Percentiles rank a stretch among this genome's conserved stretches.
phyloP scores from a whole-genome alignment of 2,888 invertebrate genomes.

The Drosophila silvestris region DNA sequence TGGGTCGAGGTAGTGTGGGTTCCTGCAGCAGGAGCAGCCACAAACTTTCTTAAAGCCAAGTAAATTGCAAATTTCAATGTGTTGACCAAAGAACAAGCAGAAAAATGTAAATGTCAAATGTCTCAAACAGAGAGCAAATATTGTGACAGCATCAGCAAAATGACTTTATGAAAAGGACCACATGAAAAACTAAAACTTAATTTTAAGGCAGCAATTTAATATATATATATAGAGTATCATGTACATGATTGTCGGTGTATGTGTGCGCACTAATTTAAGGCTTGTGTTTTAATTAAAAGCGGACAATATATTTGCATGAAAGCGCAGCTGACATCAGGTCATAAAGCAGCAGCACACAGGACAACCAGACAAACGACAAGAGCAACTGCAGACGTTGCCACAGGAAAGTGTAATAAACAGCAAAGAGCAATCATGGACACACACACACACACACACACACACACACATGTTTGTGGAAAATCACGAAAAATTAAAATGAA shows the following conservation, averaged over 20 bases:
- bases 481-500: conserved; percentile 68
- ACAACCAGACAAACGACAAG: conserved; percentile 40
- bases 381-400: conserved; percentile 20
- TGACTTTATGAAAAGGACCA: conserved; percentile 55
- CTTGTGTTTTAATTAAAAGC: conserved; percentile 78
- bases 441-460: conserved; percentile 8
- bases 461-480: conserved; percentile 11
- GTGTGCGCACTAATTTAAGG: conserved; percentile 62
- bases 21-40: conserved; percentile 13
- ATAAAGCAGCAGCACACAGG: conserved; percentile 51
- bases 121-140: conserved; percentile 53
- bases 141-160: conserved; percentile 53
- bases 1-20: conserved; percentile 38
- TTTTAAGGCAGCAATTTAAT: conserved; percentile 21
- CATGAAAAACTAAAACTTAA: conserved; percentile 30
- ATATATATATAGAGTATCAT: not conserved
- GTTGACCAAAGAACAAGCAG: conserved; percentile 27
- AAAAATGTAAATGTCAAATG: conserved; percentile 44
- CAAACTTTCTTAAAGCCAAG: conserved; percentile 41
- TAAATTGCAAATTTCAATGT: conserved; percentile 40
- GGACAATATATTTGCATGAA: conserved; percentile 75
- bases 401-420: conserved; percentile 25
- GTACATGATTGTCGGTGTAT: conserved; percentile 21
- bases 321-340: conserved; percentile 72
- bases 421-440: conserved; percentile 45